A percentile compares a stretch with the other conserved stretches of the same genome.
phyloP scores from a whole-genome alignment of 2,113 vertebrate species.

The Sylvicapra grimmia region DNA sequence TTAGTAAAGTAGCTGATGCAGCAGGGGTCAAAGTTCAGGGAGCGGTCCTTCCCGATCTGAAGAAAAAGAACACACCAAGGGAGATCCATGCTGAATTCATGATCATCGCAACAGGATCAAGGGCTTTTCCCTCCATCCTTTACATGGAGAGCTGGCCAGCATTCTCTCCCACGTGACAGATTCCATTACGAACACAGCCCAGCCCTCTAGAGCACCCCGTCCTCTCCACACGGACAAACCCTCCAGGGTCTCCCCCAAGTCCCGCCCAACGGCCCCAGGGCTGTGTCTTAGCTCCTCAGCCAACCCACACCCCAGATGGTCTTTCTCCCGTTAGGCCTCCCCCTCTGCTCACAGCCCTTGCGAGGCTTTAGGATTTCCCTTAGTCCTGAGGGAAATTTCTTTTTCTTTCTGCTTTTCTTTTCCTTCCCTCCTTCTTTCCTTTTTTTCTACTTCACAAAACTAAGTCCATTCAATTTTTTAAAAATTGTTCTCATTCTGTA shows the following conservation, averaged over 20 bases:
- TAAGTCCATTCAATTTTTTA: neutral
- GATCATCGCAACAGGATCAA: neutral
- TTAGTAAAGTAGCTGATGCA: constrained; percentile 97
- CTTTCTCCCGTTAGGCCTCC: neutral
- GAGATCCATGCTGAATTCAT: neutral
- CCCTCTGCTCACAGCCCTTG: neutral
- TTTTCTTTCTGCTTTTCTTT: neutral
- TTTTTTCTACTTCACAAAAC: neutral
- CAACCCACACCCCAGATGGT: neutral
- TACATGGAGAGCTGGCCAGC: neutral
- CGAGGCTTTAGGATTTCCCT: neutral
- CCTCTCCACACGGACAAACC: neutral
- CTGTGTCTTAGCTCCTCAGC: neutral
- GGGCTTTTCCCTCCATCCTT: neutral
- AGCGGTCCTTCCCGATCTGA: constrained; percentile 93
- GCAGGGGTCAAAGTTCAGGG: constrained; percentile 93
- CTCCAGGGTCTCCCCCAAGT: neutral
- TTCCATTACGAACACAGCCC: neutral
- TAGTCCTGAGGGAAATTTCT: neutral
- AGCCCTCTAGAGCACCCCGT: neutral
- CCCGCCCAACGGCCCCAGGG: neutral
- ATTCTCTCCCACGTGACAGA: neutral
- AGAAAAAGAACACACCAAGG: constrained; percentile 15
- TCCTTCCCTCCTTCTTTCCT: neutral
- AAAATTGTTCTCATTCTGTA: constrained; percentile 1